Percentiles rank a stretch among this genome's conserved stretches.
Conservation (phyloP, 2,888 invertebrate species). For the Synanthedon myopaeformis region DNA sequence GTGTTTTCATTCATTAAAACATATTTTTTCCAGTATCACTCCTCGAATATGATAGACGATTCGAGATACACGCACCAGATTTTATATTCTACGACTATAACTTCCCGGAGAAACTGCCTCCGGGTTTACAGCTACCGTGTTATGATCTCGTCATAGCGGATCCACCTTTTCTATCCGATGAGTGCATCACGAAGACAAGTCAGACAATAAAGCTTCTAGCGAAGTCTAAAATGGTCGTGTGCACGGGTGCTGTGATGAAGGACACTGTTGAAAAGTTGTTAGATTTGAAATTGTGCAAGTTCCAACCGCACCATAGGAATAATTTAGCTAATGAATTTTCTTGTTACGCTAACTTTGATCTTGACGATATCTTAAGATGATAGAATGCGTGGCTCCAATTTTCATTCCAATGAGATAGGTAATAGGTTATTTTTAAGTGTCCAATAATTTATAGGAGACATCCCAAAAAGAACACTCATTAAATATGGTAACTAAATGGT, state of each 20-base stretch:
- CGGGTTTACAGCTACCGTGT: conserved; percentile 56
- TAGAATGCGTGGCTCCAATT: conserved; percentile 3
- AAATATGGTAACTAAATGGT: no score
- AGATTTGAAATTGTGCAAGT: conserved; percentile 74
- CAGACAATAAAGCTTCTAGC: conserved; percentile 80
- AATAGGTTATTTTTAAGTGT: not conserved
- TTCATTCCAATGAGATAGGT: not conserved
- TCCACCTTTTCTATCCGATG: conserved; percentile 94
- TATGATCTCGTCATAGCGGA: conserved; percentile 92
- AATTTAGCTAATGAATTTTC: conserved; percentile 94
- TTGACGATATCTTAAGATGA: conserved; percentile 62
- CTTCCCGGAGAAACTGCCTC: conserved; percentile 75
- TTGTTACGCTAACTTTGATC: conserved; percentile 89
- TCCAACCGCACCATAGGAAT: conserved; percentile 85
- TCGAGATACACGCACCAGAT: conserved; percentile 80
- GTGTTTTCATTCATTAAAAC: no score
- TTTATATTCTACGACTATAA: conserved; percentile 93
- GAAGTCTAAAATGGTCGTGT: conserved; percentile 83
- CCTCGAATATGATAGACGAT: conserved; percentile 89
- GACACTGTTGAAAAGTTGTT: conserved; percentile 75
- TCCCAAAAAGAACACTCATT: no score
- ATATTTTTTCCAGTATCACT: conserved; percentile 71
- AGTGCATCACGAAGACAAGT: conserved; percentile 88
- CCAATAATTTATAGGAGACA: not conserved
- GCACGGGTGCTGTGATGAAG: conserved; percentile 89